Conservation (phyloP, 2,888 invertebrate genomes). For the Vesta saturnalis region DNA sequence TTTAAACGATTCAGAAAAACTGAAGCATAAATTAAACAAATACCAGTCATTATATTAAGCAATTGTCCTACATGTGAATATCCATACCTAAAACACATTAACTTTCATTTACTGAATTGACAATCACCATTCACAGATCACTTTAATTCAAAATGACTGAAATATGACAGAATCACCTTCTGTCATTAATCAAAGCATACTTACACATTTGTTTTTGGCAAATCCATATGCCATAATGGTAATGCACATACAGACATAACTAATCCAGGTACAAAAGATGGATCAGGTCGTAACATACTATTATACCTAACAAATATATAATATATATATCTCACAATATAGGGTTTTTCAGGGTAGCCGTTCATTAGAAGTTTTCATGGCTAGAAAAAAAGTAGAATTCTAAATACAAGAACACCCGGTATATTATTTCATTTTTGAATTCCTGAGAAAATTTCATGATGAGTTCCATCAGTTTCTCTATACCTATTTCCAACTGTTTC, state of each 20-base stretch:
- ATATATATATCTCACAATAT: not conserved
- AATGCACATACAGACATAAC: conserved; percentile 69
- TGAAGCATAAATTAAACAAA: conserved; percentile 69
- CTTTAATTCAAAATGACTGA: not conserved
- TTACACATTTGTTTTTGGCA: conserved; percentile 73
- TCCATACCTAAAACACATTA: conserved; percentile 62
- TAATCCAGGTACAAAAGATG: conserved; percentile 68
- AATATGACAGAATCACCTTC: not conserved
- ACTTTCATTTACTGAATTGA: not conserved
- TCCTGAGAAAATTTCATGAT: no score
- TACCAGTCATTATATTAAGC: conserved; percentile 66
- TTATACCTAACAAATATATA: conserved; percentile 61
- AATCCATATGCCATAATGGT: conserved; percentile 73
- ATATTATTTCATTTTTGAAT: no score
- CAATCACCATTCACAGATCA: not conserved
- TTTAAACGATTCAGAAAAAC: conserved; percentile 70
- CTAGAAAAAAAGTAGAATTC: not conserved
- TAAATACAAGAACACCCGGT: not conserved
- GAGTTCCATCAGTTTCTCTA: no score
- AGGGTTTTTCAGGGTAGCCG: no score
- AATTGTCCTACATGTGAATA: conserved; percentile 63
- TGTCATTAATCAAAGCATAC: conserved; percentile 45
- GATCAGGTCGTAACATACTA: conserved; percentile 69
- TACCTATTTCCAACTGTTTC: no score
- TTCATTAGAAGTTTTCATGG: not conserved